Conservation (phyloP, 2,888 invertebrate species). For the Luffia ferchaultella region DNA sequence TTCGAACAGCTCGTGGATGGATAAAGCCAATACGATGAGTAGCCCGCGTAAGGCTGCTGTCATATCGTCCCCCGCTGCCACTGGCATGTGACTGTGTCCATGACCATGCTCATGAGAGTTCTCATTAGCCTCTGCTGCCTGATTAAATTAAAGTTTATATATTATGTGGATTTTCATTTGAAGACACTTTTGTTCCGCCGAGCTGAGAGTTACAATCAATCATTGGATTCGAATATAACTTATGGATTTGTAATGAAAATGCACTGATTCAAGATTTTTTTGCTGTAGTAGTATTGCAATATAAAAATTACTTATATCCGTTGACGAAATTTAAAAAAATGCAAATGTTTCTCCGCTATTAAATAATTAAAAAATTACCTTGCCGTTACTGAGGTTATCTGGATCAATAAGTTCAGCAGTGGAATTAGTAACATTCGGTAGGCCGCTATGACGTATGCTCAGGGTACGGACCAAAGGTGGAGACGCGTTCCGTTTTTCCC, state of each 20-base stretch:
- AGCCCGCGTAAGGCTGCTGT: slow-evolving; percentile 73
- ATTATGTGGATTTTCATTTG: too few species aligned
- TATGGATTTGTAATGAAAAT: too few species aligned
- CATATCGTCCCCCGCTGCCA: slow-evolving; percentile 40
- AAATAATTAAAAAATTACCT: too few species aligned
- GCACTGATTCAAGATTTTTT: too few species aligned
- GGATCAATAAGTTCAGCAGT: slow-evolving; percentile 51
- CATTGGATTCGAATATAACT: too few species aligned
- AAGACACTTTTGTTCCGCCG: too few species aligned
- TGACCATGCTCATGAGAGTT: slow-evolving; percentile 29
- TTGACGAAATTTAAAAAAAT: too few species aligned
- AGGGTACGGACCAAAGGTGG: slow-evolving; percentile 47
- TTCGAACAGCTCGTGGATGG: slow-evolving; percentile 88
- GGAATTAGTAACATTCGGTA: slow-evolving; percentile 42
- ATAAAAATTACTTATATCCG: too few species aligned
- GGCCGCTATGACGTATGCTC: slow-evolving; percentile 43
- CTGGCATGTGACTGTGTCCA: slow-evolving; percentile 54
- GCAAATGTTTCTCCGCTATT: too few species aligned
- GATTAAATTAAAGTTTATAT: too few species aligned
- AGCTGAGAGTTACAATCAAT: too few species aligned
- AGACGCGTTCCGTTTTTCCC: slow-evolving; percentile 38
- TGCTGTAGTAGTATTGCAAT: too few species aligned
- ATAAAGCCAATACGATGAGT: slow-evolving; percentile 82
- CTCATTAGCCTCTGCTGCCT: slow-evolving; percentile 8
- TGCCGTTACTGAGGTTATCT: slow-evolving; percentile 25